Base-by-base conservation (phyloP, 2,113 vertebrate species). In the Ammodytes dubius region DNA sequence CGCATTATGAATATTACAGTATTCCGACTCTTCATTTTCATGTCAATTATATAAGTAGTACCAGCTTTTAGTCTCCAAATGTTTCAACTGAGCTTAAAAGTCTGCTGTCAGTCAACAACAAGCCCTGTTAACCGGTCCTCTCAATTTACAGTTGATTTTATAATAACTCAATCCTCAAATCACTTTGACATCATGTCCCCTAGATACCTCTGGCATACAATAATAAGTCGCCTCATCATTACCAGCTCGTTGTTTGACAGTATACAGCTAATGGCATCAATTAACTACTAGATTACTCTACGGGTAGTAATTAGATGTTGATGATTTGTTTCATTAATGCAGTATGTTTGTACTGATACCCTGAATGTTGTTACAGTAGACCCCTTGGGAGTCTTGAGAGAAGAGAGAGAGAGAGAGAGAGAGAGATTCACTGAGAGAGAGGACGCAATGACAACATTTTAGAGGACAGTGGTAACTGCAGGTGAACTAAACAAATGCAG, bases 211-310 rank as follows among this genome's bases (percentile, higher is more conserved):
- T 12, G 10, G 37, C 52, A n/a, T 40, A 49, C 35, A 53, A 17
- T 64, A 65, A 76, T 79, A 54, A 75, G 6, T 80, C 61, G 67
- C 59, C 45, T 67, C 27, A 54, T 61, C 67, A 69, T 53, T 53
- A 73, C 49, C 19, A 60, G 14, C 50, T 57, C 56, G 46, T 54
- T 57, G 47, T 71, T 50, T 76, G 54, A 72, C 49, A 63, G 17
- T 68, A 65, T 49, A 47, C 54, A 58, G 39, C 50, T 47, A 85
- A 66, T 70, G 46, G 12, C 39, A 66, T 70, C 40, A 67, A 52
- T 65, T 82, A 65, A 70, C 54, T 42, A 59, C 53, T 52, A 35
- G 50, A 73, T 78, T 6, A 39, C 46, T 75, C 47, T 5, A 47
- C 70, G 46, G 6, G 14, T 39, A 67, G 40, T 50, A 65, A 53